Percentiles rank a stretch among this genome's conserved stretches.
phyloP scores from a whole-genome alignment of 1,140 invertebrate genomes.

The Halotydeus destructor region DNA sequence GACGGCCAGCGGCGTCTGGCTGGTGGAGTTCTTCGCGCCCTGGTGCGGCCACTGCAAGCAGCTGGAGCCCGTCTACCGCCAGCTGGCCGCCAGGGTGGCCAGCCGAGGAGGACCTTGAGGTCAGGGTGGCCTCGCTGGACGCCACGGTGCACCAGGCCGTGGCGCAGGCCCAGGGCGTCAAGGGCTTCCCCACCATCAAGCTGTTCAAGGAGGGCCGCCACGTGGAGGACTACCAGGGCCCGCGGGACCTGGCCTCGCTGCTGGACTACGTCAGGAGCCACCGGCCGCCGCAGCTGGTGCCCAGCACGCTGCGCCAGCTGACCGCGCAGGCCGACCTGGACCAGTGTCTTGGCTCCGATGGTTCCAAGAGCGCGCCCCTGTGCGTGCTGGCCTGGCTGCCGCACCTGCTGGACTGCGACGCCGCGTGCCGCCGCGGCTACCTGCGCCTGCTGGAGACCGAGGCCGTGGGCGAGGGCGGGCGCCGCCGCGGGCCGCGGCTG shows the following conservation, averaged over 20 bases:
- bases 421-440: constrained; percentile 77
- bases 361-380: constrained; percentile 62
- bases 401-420: constrained; percentile 90
- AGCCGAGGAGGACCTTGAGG: constrained; percentile 65
- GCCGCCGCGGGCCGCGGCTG: constrained; percentile 81
- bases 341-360: no score
- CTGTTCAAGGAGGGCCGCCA: constrained; percentile 68
- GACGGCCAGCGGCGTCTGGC: constrained; percentile 74
- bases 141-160: constrained; percentile 71
- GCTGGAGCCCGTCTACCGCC: constrained; percentile 78
- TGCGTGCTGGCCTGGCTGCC: constrained; percentile 87
- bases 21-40: constrained; percentile 84
- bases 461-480: constrained; percentile 77
- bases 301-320: no score
- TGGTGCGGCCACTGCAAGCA: constrained; percentile 98
- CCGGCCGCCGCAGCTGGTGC: constrained; percentile 62
- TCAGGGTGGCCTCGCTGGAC: constrained; percentile 87
- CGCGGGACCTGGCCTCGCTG: constrained; percentile 56
- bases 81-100: constrained; percentile 79
- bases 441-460: constrained; percentile 53
- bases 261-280: constrained; percentile 62
- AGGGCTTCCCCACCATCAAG: constrained; percentile 95
- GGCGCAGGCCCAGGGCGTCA: constrained; percentile 39
- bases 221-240: constrained; percentile 48
- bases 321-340: constrained; percentile 38